Evolutionary conservation across 2,797 vertebrate species (phyloP), one percentile per base, ranked within the genome.

Genomic region (Hafferia zeledoni): DNA sequence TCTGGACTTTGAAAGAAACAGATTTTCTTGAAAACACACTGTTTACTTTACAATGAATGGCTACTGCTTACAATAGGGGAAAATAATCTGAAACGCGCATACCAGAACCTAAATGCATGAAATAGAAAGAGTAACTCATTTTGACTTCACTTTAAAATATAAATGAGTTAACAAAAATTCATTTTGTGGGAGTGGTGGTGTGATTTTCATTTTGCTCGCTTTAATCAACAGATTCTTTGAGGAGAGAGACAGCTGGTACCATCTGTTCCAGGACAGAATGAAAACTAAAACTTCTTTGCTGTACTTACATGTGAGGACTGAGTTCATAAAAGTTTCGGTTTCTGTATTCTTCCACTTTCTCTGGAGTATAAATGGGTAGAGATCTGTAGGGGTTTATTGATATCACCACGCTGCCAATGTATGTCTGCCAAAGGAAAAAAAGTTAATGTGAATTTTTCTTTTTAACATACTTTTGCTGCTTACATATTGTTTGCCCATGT

Each of bases 271-370:
- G 18, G 90, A 22, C 46, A 74, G 55, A 87, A 90, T 8, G 83
- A 76, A 93, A 94, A 87, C 44, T 28, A n/a, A 65, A 72, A 86
- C 60, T 92, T 94, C 96, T 96, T 92, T 84, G 71, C 87, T 20
- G 17, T 96, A 99, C 99, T 99, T 97, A 99, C 99, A 99, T 99
- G 98, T 99, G 99, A 95, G 99, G 99, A 97, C 99, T 99, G 93
- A 99, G 99, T 94, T 99, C 99, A 87, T 99, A 99, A 93, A 99
- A 99, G 98, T 99, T 99, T 94, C 99, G 98, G 97, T 99, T 99
- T 96, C 99, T 99, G 97, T 99, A 99, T 95, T 99, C 99, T 97
- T 99, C 99, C 94, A 99, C 99, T 97, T 99, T 99, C 69, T 99
- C 99, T 30, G 99, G 98, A 27, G 98, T 99, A 98, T 97, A 99